Base-by-base conservation (phyloP, 2,797 vertebrate genomes). In the Chloroceryle inda region DNA sequence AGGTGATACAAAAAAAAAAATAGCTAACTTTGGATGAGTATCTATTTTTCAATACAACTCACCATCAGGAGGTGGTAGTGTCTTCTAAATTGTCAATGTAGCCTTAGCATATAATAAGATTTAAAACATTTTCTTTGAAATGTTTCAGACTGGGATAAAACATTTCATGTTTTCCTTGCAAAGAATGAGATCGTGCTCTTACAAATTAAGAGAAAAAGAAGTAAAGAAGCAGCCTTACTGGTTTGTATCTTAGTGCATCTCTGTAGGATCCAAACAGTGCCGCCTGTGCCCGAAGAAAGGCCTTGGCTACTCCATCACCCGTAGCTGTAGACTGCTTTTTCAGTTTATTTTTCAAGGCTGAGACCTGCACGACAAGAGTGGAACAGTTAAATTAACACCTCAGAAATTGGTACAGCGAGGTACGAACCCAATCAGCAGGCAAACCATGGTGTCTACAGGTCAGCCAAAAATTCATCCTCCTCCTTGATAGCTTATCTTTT, bases 301-400 rank as follows among this genome's bases (percentile, higher is more conserved):
- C 99, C 97, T 98, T 97, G 29, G 99, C 98, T 77, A 99, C 99
- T 24, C 99, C 99, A 16, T 99, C 98, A 61, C 99, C 99, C 2
- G 99, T 99, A 21, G 99, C 99, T 35, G 99, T 99, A 9, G 99
- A 99, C 98, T 99, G 99, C 98, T 99, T 99, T 98, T 99, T 99
- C 98, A 99, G 98, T 98, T 99, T 99, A 97, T 98, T 99, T 98
- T 99, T 99, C 98, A 99, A 98, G 98, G 98, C 98, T 81, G 99
- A 99, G 98, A 99, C 98, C 99, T 99, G 98, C 78, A 59, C 49
- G 95, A 96, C 97, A 96, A 96, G 95, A 98, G 97, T 96, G 96
- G 97, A 97, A 97, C 93, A 95, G 98, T 99, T 99, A 99, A 99
- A 99, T 99, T 99, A 99, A 99, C 99, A 99, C 99, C 99, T 99